Evolutionary conservation across 2,113 vertebrate genomes (phyloP).

Genomic region (Laterallus jamaicensis): DNA sequence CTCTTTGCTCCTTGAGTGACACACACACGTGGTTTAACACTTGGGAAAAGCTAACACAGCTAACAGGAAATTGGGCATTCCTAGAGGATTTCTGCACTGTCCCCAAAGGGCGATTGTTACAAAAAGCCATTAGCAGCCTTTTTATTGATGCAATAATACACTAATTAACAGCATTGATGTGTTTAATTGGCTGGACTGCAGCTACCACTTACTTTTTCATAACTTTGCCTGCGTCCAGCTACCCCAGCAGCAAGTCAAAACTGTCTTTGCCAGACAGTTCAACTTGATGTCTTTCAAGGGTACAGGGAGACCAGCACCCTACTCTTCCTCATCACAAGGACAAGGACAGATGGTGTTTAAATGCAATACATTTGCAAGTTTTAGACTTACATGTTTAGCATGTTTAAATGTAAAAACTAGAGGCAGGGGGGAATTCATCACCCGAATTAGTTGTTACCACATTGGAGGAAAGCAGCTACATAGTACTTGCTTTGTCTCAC

Average conservation of each 20-base stretch:
- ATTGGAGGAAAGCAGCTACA: neutral
- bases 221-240: neutral
- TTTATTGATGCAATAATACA: slow-evolving; percentile 32
- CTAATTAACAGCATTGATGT: slow-evolving; percentile 23
- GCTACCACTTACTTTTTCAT: neutral
- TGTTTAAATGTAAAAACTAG: neutral
- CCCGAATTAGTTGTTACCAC: neutral
- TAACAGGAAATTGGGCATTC: slow-evolving; percentile 58
- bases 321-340: neutral
- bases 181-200: neutral
- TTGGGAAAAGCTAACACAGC: neutral
- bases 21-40: neutral
- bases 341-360: neutral
- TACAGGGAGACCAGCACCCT: neutral
- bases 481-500: neutral
- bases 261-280: neutral
- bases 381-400: neutral
- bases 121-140: slow-evolving; percentile 43
- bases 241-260: neutral
- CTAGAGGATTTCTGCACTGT: slow-evolving; percentile 19
- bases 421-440: neutral
- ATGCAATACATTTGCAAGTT: neutral
- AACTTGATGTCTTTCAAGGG: neutral
- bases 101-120: slow-evolving; percentile 9
- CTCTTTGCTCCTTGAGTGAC: neutral